These are phyloP conservation scores for Cloeon dipterum DNA, from an alignment of 2,888 invertebrate genomes.

Conservation along the genomic window DNA sequence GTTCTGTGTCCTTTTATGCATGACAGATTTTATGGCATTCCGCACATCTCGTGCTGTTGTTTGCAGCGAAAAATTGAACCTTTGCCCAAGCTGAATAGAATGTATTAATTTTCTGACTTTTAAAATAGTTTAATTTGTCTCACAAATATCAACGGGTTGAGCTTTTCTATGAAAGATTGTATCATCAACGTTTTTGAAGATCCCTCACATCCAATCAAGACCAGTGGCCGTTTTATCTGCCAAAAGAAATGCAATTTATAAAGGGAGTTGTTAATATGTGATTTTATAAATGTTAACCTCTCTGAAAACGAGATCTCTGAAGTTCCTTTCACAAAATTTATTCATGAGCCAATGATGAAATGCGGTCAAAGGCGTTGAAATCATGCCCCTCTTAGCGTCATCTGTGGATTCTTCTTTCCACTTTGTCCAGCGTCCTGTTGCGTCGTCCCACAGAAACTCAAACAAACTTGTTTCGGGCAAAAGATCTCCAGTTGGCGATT, in stretches of 20 bases:
- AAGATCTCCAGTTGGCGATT: too few species aligned
- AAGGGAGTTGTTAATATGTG: neutral
- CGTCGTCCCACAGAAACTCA: conserved; percentile 56
- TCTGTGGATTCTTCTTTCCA: conserved; percentile 61
- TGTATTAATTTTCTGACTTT: neutral
- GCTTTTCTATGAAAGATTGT: conserved; percentile 48
- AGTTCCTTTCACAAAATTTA: conserved; percentile 24
- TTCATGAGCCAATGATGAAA: conserved; percentile 63
- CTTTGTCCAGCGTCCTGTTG: conserved; percentile 48
- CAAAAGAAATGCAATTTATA: conserved; percentile 5
- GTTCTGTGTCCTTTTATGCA: conserved; percentile 75
- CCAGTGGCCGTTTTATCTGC: conserved; percentile 48
- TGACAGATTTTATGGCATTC: conserved; percentile 64
- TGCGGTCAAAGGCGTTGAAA: conserved; percentile 74
- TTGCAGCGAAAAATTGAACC: conserved; percentile 77
- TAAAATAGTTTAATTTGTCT: neutral
- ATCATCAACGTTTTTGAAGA: conserved; percentile 84
- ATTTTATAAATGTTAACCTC: too few species aligned
- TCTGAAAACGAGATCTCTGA: neutral
- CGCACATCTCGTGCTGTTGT: conserved; percentile 83
- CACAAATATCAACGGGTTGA: conserved; percentile 30
- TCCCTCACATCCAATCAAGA: conserved; percentile 76
- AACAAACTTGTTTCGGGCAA: conserved; percentile 39
- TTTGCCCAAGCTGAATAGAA: conserved; percentile 49
- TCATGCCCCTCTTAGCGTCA: conserved; percentile 66